Conservation (phyloP, 1,140 invertebrate species). For the Temnothorax nylanderi region DNA sequence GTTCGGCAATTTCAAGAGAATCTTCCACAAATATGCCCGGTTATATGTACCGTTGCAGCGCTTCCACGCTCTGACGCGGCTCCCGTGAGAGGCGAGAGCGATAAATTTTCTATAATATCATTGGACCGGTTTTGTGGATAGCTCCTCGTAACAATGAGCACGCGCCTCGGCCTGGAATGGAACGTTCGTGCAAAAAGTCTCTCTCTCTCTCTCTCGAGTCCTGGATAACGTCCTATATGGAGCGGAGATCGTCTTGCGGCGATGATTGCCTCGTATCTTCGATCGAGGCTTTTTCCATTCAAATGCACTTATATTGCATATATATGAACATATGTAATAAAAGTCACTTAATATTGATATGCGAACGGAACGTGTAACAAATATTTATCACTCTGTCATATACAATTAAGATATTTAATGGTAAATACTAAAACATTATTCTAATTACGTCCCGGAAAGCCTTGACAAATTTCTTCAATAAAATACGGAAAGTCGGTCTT, state of each 20-base stretch:
- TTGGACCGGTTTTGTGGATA: conserved; percentile 57
- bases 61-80: conserved; percentile 1
- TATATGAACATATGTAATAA: not conserved
- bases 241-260: not conserved
- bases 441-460: not conserved
- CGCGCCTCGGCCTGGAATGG: not conserved
- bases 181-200: conserved; percentile 29
- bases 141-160: conserved; percentile 49
- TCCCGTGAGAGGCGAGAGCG: conserved; percentile 1
- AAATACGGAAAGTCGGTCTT: not conserved
- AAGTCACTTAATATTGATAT: not conserved
- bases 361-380: not conserved
- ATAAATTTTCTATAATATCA: conserved; percentile 62
- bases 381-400: not conserved
- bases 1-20: not conserved
- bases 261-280: not conserved
- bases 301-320: not conserved
- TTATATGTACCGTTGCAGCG: conserved; percentile 4
- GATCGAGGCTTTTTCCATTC: not conserved
- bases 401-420: not conserved
- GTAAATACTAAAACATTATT: not conserved
- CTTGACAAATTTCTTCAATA: not conserved
- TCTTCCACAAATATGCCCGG: not conserved
- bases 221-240: not conserved
- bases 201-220: conserved; percentile 14